Evolutionary conservation across 2,888 invertebrate species (phyloP), one percentile per base, ranked within the genome.

Genomic region (Tolmerus cingulatus): DNA sequence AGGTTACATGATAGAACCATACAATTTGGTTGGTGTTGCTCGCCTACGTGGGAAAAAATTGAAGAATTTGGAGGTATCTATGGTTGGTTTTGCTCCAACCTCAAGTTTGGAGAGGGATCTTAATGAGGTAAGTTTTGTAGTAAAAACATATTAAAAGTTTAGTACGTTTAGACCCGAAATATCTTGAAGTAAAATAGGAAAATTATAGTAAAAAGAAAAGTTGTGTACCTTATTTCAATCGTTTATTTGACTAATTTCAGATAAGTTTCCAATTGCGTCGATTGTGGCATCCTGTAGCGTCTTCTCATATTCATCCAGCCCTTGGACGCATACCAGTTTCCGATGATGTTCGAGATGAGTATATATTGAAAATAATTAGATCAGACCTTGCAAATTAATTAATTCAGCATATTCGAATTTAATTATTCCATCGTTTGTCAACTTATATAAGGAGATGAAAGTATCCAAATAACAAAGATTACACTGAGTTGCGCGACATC

Each of bases 1-100:
- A 88, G 88, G 92, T 46, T 92, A 92, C 88, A 90, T 91, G 27
- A 89, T 92, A 90, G 92, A 92, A 91, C 91, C 92, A 79, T 91
- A 92, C 88, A 92, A 92, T 89, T 90, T 92, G 88, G 91, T 92
- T 51, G 92, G 92, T 51, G 92, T 92, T 87, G 92, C 92, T 23
- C 90, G 92, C 16, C 89, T 92, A 57, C 91, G 92, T 46, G 92
- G 92, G 43, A 90, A 91, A 12, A 90, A 90, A 46, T 89, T 92
- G 57, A 91, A 91, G 86, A 91, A 91, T 23, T 89, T 92, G 14
- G 92, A 92, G 89, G 91, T 92, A n/a, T 92, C 92, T 43, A 91
- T 92, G 91, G 90, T 92, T 87, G 92, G 92, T 87, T 90, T 90
- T 88, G 89, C 91, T 77, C 90, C 90, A 40, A 90, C 90, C 74